phyloP scores from a whole-genome alignment of 2,888 invertebrate genomes.

The Eurytoma californica region DNA sequence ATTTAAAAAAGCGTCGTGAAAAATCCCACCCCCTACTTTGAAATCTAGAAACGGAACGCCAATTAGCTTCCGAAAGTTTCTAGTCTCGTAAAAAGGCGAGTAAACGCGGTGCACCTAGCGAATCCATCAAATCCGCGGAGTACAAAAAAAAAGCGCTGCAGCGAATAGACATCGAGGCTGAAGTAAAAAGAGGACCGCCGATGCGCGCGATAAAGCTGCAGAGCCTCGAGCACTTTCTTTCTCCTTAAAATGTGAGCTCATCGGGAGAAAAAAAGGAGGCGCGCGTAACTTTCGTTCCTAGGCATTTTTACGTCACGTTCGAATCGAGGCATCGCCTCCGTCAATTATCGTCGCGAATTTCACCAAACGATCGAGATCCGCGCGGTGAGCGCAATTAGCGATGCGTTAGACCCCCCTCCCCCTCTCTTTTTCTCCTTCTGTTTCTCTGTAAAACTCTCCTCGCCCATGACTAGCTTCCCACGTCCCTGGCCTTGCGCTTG shows the following conservation, averaged over 20 bases:
- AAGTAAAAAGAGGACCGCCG: background rate
- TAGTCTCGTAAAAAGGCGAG: no score
- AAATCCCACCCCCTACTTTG: no score
- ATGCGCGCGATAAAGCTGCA: background rate
- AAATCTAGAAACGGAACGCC: no score
- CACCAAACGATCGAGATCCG: constrained; percentile 13
- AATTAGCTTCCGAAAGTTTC: no score
- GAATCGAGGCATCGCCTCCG: constrained; percentile 43
- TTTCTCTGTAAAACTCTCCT: constrained; percentile 17
- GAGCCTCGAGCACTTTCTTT: constrained; percentile 40
- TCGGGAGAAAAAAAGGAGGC: background rate
- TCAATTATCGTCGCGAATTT: background rate
- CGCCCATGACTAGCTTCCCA: constrained; percentile 46
- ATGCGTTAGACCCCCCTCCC: background rate
- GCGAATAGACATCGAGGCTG: background rate
- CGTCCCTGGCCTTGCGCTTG: constrained; percentile 58
- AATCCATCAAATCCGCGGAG: constrained; percentile 1
- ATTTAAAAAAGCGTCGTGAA: no score
- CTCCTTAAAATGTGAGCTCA: background rate
- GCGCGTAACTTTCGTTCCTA: constrained; percentile 43
- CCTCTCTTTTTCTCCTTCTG: background rate
- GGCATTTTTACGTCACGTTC: constrained; percentile 50
- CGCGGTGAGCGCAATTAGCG: constrained; percentile 28
- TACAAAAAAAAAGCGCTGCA: background rate
- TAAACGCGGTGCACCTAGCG: background rate